A percentile compares a stretch with the other conserved stretches of the same genome.
These are phyloP conservation scores for Podilymbus podiceps DNA, from an alignment of 2,113 vertebrate genomes.

Conservation along the genomic window DNA sequence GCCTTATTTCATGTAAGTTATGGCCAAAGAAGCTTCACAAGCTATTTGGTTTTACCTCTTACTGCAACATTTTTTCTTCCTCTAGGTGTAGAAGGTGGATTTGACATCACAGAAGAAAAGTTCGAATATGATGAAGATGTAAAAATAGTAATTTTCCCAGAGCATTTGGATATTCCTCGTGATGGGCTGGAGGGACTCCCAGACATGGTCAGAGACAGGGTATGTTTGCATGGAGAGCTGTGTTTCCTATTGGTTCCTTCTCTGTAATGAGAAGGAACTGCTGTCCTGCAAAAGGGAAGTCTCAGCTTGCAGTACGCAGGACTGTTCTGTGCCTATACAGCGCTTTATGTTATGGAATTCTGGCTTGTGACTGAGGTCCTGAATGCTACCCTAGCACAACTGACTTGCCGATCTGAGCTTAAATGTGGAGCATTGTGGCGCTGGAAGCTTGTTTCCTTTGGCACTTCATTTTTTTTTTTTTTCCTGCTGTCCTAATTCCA, in stretches of 20 bases:
- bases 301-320: neutral
- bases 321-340: neutral
- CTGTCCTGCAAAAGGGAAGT: neutral
- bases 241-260: neutral
- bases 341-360: neutral
- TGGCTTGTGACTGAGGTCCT: neutral
- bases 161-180: constrained; percentile 89
- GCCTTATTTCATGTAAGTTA: neutral
- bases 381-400: neutral
- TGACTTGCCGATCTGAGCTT: neutral
- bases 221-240: constrained; percentile 54
- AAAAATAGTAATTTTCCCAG: constrained; percentile 94
- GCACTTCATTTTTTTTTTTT: neutral
- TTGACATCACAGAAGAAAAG: constrained; percentile 89
- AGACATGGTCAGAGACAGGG: constrained; percentile 92
- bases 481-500: constrained; percentile 36
- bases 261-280: too few relatives aligned
- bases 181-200: constrained; percentile 87
- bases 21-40: neutral
- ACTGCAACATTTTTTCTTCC: neutral
- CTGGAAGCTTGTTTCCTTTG: neutral
- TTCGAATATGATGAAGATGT: constrained; percentile 93
- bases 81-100: constrained; percentile 94
- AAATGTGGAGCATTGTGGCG: neutral
- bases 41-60: neutral